phyloP scores from a whole-genome alignment of 2,797 vertebrate species.

The Steatocranus sp. region DNA sequence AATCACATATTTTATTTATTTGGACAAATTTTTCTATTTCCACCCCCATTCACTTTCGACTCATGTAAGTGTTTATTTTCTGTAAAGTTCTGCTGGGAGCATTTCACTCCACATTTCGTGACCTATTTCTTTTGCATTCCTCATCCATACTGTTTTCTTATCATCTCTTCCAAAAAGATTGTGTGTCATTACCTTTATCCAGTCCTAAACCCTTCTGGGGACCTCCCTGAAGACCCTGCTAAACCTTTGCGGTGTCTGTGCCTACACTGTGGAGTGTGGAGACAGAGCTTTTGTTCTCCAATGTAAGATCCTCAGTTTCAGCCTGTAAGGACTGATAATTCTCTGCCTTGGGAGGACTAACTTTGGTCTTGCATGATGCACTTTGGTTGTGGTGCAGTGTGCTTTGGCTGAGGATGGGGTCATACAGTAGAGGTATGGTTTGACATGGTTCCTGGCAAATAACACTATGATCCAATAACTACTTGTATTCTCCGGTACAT shows the following conservation, averaged over 20 bases:
- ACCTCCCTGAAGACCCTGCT: not conserved
- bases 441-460: not conserved
- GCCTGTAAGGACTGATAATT: conserved; percentile 52
- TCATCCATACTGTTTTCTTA: not conserved
- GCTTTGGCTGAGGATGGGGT: not conserved
- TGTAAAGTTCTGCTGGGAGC: not conserved
- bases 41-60: not conserved
- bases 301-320: conserved; percentile 53
- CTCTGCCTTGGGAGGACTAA: conserved; percentile 42
- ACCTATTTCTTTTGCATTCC: not conserved
- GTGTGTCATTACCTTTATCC: not conserved
- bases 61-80: not conserved
- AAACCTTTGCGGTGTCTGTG: conserved; percentile 4
- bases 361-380: conserved; percentile 13
- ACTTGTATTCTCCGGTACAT: not conserved
- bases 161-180: not conserved
- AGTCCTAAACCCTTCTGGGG: not conserved
- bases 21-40: not conserved
- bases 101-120: not conserved
- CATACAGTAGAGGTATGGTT: not conserved
- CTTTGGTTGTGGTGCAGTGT: not conserved
- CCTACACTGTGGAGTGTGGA: not conserved
- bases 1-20: not conserved
- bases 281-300: conserved; percentile 53
- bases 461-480: not conserved